These are phyloP conservation scores for Eilema griseolum DNA, from an alignment of 2,888 invertebrate species.

Conservation along the genomic window DNA sequence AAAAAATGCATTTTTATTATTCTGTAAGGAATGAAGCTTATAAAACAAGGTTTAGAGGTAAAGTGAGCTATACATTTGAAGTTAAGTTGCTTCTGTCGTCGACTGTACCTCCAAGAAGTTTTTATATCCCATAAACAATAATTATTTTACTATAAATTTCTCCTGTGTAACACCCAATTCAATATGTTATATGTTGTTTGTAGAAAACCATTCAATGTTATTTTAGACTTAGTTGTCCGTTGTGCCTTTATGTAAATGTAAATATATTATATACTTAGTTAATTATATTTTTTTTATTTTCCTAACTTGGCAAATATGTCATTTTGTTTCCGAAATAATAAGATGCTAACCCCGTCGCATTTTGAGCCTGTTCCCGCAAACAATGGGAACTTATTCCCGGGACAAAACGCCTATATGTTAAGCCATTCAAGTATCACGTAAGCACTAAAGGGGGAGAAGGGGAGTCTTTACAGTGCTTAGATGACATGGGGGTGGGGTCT, in stretches of 20 bases:
- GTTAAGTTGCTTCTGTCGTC: neutral
- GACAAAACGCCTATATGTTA: no score
- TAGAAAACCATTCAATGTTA: neutral
- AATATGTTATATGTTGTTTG: neutral
- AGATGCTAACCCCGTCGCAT: no score
- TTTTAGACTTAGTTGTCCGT: slow-evolving; percentile 5
- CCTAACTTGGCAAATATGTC: neutral
- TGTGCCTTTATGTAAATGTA: slow-evolving; percentile 16
- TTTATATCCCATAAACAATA: neutral
- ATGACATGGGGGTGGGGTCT: no score
- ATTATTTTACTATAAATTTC: neutral
- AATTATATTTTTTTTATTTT: neutral
- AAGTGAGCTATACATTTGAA: neutral
- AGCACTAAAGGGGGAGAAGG: no score
- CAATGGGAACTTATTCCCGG: no score
- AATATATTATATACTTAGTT: slow-evolving; percentile 12
- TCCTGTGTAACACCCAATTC: neutral
- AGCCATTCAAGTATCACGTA: no score
- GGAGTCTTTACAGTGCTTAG: no score
- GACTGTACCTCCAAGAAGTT: neutral
- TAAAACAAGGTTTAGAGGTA: no score
- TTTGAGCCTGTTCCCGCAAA: no score
- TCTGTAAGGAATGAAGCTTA: no score
- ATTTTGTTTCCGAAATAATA: no score
- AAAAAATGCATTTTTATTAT: no score